Evolutionary conservation across 2,888 invertebrate species (phyloP).

Genomic region (Watsonalla binaria): DNA sequence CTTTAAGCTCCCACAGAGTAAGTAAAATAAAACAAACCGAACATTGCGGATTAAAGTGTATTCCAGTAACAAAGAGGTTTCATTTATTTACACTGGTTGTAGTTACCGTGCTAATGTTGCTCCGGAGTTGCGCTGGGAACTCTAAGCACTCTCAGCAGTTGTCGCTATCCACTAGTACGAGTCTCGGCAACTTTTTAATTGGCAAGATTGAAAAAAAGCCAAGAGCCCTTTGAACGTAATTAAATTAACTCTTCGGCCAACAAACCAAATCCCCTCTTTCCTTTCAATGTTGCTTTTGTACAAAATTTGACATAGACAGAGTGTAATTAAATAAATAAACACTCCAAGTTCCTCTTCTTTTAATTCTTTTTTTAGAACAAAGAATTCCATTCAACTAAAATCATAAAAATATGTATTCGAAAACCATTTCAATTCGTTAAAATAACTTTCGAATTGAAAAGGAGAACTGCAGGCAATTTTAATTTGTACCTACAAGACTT

Average conservation of each 20-base stretch:
- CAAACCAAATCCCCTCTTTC: constrained; percentile 44
- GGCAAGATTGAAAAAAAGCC: constrained; percentile 66
- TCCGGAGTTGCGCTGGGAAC: constrained; percentile 37
- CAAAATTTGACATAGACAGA: constrained; percentile 31
- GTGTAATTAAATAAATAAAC: constrained; percentile 28
- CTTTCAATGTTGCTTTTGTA: constrained; percentile 39
- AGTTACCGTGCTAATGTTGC: constrained; percentile 39
- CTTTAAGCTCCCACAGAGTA: constrained; percentile 2
- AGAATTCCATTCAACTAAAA: not conserved
- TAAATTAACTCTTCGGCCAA: constrained; percentile 63
- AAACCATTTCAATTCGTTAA: too few relatives aligned
- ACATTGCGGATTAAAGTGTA: constrained; percentile 15
- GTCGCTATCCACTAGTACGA: constrained; percentile 50
- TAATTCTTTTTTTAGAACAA: not conserved
- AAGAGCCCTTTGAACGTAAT: constrained; percentile 63
- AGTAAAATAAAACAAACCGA: constrained; percentile 6
- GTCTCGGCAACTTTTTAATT: constrained; percentile 68
- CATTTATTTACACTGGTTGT: constrained; percentile 13
- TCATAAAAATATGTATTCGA: too few relatives aligned
- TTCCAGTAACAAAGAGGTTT: constrained; percentile 15
- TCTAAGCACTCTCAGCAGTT: constrained; percentile 51
- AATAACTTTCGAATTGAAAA: too few relatives aligned
- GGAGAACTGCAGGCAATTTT: too few relatives aligned
- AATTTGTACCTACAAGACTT: too few relatives aligned
- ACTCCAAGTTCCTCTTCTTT: not conserved